Percentiles rank a stretch among this genome's conserved stretches.
Evolutionary conservation across 2,888 invertebrate species (phyloP).

Genomic region (Hypena proboscidalis): DNA sequence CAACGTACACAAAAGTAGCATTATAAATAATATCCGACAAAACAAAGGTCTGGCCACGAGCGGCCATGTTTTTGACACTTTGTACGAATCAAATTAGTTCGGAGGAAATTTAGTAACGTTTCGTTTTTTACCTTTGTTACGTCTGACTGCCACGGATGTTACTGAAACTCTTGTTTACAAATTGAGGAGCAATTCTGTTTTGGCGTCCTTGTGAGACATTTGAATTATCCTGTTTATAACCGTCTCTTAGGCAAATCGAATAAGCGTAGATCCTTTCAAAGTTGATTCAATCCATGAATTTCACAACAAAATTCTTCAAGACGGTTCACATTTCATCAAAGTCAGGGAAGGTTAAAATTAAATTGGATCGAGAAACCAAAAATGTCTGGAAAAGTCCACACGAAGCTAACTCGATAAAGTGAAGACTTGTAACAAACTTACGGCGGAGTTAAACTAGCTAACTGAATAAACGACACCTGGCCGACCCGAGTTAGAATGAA

Average conservation of each 20-base stretch:
- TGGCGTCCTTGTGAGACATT: not conserved
- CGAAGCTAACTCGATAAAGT: slow-evolving; percentile 34
- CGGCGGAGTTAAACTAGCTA: slow-evolving; percentile 28
- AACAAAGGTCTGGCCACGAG: slow-evolving; percentile 48
- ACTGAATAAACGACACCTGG: slow-evolving; percentile 43
- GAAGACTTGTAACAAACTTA: slow-evolving; percentile 40
- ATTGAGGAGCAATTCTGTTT: slow-evolving; percentile 1
- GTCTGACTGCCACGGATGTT: slow-evolving; percentile 6
- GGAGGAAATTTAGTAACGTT: slow-evolving; percentile 39
- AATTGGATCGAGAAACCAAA: slow-evolving; percentile 28
- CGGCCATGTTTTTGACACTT: slow-evolving; percentile 59
- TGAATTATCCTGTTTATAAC: not conserved
- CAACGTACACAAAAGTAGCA: slow-evolving; percentile 46
- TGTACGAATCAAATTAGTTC: slow-evolving; percentile 56
- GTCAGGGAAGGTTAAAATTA: slow-evolving; percentile 3
- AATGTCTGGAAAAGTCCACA: slow-evolving; percentile 19
- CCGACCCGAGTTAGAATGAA: slow-evolving; percentile 13
- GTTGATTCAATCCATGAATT: no score
- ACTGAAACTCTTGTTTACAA: slow-evolving; percentile 13
- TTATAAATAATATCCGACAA: slow-evolving; percentile 55
- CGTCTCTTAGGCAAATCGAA: no score
- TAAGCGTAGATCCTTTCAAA: no score
- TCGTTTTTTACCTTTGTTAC: slow-evolving; percentile 41
- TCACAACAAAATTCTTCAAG: no score
- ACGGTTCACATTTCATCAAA: not conserved